Evolutionary conservation across 2,113 vertebrate genomes (phyloP).

Genomic region (Nycticorax nycticorax): DNA sequence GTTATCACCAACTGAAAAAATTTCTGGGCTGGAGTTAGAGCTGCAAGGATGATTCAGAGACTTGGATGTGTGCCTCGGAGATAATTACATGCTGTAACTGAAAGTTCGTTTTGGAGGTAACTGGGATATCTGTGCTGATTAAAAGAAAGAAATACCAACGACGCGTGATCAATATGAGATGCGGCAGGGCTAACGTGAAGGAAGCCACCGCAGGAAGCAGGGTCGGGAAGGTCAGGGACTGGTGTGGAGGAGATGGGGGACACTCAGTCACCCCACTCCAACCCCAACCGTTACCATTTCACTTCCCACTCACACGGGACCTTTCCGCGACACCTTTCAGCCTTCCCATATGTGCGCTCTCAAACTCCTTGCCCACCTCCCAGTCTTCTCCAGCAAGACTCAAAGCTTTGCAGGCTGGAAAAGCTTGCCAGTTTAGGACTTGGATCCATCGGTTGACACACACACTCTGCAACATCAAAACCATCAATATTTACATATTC

Average conservation of each 20-base stretch:
- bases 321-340: not conserved
- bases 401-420: not conserved
- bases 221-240: not conserved
- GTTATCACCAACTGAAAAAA: conserved; percentile 23
- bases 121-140: not conserved
- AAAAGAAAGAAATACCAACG: not conserved
- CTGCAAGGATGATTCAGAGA: conserved; percentile 41
- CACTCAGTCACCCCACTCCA: not conserved
- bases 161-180: fast-evolving
- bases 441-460: not conserved
- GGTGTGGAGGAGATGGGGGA: not conserved
- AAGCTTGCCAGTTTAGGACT: not conserved
- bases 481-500: not conserved
- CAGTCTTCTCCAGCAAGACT: not conserved
- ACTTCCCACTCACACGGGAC: not conserved
- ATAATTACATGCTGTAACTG: not conserved
- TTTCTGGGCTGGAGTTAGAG: not conserved
- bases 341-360: not conserved
- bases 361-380: not conserved
- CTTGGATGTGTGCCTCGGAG: not conserved
- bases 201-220: not conserved
- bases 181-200: not conserved
- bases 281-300: fast-evolving
- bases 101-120: conserved; percentile 1
- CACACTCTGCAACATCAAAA: not conserved